These are phyloP conservation scores for Notothenia rossii DNA, from an alignment of 2,113 vertebrate genomes.

Conservation along the genomic window DNA sequence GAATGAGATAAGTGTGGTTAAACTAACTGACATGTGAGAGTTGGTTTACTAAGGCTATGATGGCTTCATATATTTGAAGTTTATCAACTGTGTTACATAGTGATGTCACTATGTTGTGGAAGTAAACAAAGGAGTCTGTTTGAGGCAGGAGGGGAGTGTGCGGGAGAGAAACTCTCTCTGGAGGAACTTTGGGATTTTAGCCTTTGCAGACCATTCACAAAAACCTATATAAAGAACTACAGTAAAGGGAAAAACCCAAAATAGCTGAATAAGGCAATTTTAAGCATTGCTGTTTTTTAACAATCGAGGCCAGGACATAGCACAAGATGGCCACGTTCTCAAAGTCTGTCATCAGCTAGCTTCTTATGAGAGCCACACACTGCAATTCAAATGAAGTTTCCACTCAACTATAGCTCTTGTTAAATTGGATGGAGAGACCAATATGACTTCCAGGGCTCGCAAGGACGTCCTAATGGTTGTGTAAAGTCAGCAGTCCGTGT, in stretches of 20 bases:
- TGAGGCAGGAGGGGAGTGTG: too few species aligned
- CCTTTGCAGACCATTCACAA: too few species aligned
- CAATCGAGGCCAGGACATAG: neutral
- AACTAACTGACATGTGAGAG: neutral
- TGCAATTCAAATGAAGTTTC: conserved; percentile 17
- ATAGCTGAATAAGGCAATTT: too few species aligned
- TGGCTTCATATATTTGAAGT: too few species aligned
- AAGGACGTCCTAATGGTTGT: conserved; percentile 10
- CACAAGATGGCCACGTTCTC: conserved; percentile 13
- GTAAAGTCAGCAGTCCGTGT: neutral
- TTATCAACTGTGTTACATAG: too few species aligned
- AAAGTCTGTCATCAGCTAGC: conserved; percentile 20
- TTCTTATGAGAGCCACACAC: conserved; percentile 33
- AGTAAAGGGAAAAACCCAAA: too few species aligned
- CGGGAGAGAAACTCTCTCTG: too few species aligned
- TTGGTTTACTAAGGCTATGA: neutral
- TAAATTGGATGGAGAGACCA: conserved; percentile 10
- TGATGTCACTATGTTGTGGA: too few species aligned
- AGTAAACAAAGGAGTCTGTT: too few species aligned
- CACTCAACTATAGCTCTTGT: neutral
- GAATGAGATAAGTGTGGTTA: conserved; percentile 1
- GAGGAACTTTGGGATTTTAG: too few species aligned
- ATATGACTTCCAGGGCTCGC: neutral
- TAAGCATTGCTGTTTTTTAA: neutral
- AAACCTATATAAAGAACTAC: too few species aligned